phyloP scores from a whole-genome alignment of 2,113 vertebrate species.

The Guaruba guarouba region DNA sequence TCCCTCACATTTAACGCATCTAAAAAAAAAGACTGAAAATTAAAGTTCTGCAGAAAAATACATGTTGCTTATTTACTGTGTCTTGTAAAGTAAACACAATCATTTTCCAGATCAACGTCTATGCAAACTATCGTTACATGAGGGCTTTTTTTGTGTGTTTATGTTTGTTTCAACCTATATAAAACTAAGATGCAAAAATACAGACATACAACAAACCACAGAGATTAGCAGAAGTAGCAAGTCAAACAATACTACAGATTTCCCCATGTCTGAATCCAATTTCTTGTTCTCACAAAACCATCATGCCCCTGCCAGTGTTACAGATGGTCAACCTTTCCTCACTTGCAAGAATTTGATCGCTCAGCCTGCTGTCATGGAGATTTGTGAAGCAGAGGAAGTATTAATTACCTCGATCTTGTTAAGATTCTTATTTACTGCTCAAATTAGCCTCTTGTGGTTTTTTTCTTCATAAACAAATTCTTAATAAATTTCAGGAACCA shows the following conservation, averaged over 20 bases:
- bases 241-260: neutral
- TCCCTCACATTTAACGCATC: neutral
- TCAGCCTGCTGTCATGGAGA: neutral
- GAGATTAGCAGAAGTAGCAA: neutral
- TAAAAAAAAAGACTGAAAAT: neutral
- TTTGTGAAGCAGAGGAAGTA: neutral
- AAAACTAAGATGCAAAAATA: neutral
- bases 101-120: neutral
- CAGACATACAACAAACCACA: neutral
- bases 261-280: neutral
- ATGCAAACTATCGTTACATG: neutral
- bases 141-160: rapidly evolving
- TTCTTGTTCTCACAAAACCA: neutral
- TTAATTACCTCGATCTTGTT: conserved; percentile 17
- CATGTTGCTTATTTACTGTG: neutral
- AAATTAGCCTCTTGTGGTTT: neutral
- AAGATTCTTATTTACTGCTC: neutral
- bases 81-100: neutral
- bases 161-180: neutral
- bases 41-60: neutral
- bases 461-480: neutral
- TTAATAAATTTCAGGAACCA: neutral
- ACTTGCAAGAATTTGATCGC: neutral
- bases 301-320: neutral
- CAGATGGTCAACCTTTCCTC: neutral